Percentiles rank a stretch among this genome's conserved stretches.
phyloP scores from a whole-genome alignment of 1,140 invertebrate genomes.

The Procambarus virginalis region DNA sequence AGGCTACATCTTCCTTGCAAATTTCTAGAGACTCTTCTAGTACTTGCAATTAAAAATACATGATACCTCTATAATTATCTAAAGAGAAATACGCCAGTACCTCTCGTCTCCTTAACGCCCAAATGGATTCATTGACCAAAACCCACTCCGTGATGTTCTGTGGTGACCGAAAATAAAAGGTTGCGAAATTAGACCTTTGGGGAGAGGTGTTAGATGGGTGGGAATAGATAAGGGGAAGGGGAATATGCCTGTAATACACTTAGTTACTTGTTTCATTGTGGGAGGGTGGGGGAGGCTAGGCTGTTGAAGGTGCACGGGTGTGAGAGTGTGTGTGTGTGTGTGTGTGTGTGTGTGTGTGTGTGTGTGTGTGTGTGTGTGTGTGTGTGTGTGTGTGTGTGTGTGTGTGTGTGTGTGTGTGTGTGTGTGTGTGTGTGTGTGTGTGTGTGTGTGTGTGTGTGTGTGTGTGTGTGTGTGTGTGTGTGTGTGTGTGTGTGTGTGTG shows the following conservation, averaged over 20 bases:
- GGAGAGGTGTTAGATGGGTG: not conserved
- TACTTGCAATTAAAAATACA: constrained; percentile 48
- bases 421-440: not conserved
- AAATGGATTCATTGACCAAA: constrained; percentile 93
- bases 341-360: constrained; percentile 10
- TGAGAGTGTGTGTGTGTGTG: not conserved
- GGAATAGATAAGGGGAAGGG: not conserved
- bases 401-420: constrained; percentile 7
- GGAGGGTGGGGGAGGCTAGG: not conserved
- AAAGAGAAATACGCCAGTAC: constrained; percentile 75
- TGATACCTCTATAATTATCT: constrained; percentile 45
- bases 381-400: constrained; percentile 9
- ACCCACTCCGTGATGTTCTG: constrained; percentile 88
- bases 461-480: constrained; percentile 16
- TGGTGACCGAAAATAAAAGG: constrained; percentile 70
- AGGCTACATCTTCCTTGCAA: constrained; percentile 43
- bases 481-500: constrained; percentile 1
- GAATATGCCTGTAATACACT: constrained; percentile 25
- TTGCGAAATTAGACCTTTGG: constrained; percentile 58
- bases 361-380: constrained; percentile 5
- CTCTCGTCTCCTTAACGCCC: constrained; percentile 92
- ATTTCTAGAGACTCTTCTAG: constrained; percentile 52
- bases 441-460: constrained; percentile 22
- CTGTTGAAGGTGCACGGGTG: no score
- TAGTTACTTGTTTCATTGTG: not conserved